These are phyloP conservation scores for Hybognathus amarus DNA, from an alignment of 2,797 vertebrate genomes.

Conservation along the genomic window DNA sequence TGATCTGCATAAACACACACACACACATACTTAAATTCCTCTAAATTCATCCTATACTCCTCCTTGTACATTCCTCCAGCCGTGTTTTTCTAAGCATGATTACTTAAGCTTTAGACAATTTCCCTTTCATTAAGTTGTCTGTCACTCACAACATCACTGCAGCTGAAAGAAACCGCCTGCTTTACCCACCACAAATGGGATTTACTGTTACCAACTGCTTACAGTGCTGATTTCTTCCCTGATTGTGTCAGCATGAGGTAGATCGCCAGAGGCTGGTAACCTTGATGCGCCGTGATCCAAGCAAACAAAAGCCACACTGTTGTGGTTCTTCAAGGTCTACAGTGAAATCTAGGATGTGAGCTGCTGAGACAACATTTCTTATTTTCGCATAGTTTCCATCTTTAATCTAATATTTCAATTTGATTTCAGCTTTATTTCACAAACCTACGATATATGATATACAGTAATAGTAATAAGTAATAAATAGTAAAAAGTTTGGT, in stretches of 20 bases:
- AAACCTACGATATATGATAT: too few relatives aligned
- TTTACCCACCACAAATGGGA: constrained; percentile 6
- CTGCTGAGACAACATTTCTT: not conserved
- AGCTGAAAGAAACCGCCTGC: not conserved
- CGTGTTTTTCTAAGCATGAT: constrained; percentile 10
- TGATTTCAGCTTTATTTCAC: not conserved
- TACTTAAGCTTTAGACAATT: constrained; percentile 37
- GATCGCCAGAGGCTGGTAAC: constrained; percentile 7
- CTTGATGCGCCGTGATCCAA: constrained; percentile 11
- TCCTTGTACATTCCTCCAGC: constrained; percentile 12
- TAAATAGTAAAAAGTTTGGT: too few relatives aligned
- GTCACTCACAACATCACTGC: constrained; percentile 27
- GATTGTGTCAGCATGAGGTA: constrained; percentile 19
- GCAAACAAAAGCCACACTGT: constrained; percentile 11
- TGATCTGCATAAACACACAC: constrained; percentile 74
- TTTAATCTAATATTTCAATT: too few relatives aligned
- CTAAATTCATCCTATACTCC: constrained; percentile 13
- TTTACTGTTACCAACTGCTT: not conserved
- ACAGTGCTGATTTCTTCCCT: not conserved
- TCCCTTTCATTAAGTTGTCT: constrained; percentile 29
- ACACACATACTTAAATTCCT: constrained; percentile 41
- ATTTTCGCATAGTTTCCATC: not conserved
- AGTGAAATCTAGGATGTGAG: not conserved
- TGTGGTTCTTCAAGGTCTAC: not conserved
- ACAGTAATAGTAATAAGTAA: too few relatives aligned